Evolutionary conservation across 2,888 invertebrate species (phyloP).

Genomic region (Meteorus cinctellus): DNA sequence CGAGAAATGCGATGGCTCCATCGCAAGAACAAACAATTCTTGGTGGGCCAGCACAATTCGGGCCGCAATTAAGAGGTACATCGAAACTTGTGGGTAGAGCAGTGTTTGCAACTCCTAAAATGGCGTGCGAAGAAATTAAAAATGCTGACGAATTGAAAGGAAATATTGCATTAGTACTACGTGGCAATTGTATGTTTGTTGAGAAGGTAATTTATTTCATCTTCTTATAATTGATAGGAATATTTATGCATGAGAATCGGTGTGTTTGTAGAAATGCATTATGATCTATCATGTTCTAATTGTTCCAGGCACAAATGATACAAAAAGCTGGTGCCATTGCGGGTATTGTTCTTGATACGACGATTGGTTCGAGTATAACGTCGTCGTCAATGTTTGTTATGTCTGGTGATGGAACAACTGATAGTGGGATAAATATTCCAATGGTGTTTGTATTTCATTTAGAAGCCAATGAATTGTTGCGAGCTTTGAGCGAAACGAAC

Average conservation of each 20-base stretch:
- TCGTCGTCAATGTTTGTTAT: slow-evolving; percentile 93
- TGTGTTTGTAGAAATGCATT: not conserved
- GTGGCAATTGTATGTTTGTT: slow-evolving; percentile 96
- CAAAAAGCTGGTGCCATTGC: slow-evolving; percentile 88
- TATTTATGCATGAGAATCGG: not conserved
- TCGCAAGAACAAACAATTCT: slow-evolving; percentile 74
- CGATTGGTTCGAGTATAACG: slow-evolving; percentile 82
- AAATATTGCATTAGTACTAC: slow-evolving; percentile 88
- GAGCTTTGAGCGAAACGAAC: slow-evolving; percentile 73
- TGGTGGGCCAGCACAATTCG: slow-evolving; percentile 95
- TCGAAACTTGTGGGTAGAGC: slow-evolving; percentile 80
- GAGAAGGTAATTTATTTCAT: slow-evolving; percentile 80
- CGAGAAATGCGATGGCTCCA: slow-evolving; percentile 70
- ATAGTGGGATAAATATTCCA: slow-evolving; percentile 89
- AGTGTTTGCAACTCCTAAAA: slow-evolving; percentile 81
- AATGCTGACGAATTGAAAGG: slow-evolving; percentile 79
- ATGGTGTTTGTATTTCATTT: slow-evolving; percentile 91
- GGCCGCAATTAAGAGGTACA: slow-evolving; percentile 82
- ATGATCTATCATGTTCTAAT: slow-evolving; percentile 16
- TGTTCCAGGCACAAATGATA: slow-evolving; percentile 81
- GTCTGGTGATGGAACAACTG: slow-evolving; percentile 89
- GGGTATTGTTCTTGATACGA: slow-evolving; percentile 90
- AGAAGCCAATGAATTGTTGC: slow-evolving; percentile 83
- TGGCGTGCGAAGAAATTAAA: slow-evolving; percentile 78
- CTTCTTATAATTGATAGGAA: too few relatives aligned